Evolutionary conservation across 2,888 invertebrate genomes (phyloP), one percentile per base, ranked within the genome.

Genomic region (Drosophila affinis): DNA sequence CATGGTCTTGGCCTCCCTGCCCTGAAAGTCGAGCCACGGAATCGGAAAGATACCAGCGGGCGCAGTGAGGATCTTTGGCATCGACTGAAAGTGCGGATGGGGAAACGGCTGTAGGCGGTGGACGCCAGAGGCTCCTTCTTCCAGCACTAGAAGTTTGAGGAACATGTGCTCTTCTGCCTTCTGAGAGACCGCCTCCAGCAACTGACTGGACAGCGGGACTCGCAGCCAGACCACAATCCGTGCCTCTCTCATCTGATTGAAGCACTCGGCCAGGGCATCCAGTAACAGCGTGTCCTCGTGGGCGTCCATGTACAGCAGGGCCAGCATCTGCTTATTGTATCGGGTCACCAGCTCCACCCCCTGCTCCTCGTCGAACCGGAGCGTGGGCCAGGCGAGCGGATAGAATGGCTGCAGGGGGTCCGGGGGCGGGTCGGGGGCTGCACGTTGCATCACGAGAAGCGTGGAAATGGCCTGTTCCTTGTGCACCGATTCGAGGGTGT

Each of bases 51-150:
- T 29, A 10, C 44, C 10, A 21, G 21, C 21, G 21, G 21, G 21
- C 21, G 1, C 56, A 0, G 18, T 9, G 1, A 24, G 21, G 0
- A 9, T 39, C 2, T 17, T 2, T 0, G 0, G 2, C 9, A 7
- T 4, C 0, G 12, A 17, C 27, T 34, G 5, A 54, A 84, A 10
- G 6, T 17, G 7, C 18, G 67, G 21, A 0, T n/a, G 3, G 0
- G 84, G 87, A 62, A 81, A 87, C 1, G 82, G 87, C 4, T 27
- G 27, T 48, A 87, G 29, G 1, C 70, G 64, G 6, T 58, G 46
- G 1, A 67, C 17, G 1, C 12, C 45, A 0, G 3, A 17, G 1
- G 52, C 9, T 21, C 21, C 21, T 7, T 10, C 27, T 1, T 58
- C 62, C 5, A 83, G 17, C 1, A 77, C 34, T 10, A 81, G 2